Base-by-base conservation (phyloP, 1,140 invertebrate species). In the Parasteatoda tepidariorum region DNA sequence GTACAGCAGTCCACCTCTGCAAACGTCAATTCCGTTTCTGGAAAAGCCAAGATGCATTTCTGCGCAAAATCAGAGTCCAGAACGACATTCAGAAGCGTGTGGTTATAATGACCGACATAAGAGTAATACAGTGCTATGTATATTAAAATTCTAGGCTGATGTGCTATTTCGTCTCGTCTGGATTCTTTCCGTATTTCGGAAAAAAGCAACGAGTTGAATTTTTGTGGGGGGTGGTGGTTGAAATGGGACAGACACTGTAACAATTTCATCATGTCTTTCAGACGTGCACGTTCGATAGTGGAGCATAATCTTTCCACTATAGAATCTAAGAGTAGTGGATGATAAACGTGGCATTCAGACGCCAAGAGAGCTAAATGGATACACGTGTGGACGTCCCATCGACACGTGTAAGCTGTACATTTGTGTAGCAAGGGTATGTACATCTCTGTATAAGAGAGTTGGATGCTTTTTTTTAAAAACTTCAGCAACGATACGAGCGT, bases 191-290 rank as follows among this genome's bases (percentile, higher is more conserved):
- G n/a, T 24, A 68, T 26, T 59, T 75, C 61, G 9, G 2, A 22
- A 57, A 18, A 64, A 67, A 57, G 33, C 54, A 67, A 57, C 28
- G 55, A 3, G 38, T 57, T n/a, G 24, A 83, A 66, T 34, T 75
- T 67, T 59, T 6, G 22, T 7, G 38, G 28, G 18, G 61, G 78
- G 7, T 22, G 15, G 28, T 83, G 71, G 48, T 38, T 57, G 30
- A 74, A 74, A 24, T 55, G 26, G 22, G 82, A 33, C 31, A 67
- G 33, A n/a, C 41, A 55, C 15, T 66, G 62, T 4, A 83, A 48
- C n/a, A 83, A 24, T 22, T 75, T 83, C 3, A 38, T 67, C 15
- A 33, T 57, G 24, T 83, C 70, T 75, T 83, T 83, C 3, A 83
- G 11, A 28, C 82, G 71, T 18, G 68, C 62, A 55, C 26, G n/a